Percentiles rank a stretch among this genome's conserved stretches.
phyloP scores from a whole-genome alignment of 2,888 invertebrate genomes.

The Seira ritae region DNA sequence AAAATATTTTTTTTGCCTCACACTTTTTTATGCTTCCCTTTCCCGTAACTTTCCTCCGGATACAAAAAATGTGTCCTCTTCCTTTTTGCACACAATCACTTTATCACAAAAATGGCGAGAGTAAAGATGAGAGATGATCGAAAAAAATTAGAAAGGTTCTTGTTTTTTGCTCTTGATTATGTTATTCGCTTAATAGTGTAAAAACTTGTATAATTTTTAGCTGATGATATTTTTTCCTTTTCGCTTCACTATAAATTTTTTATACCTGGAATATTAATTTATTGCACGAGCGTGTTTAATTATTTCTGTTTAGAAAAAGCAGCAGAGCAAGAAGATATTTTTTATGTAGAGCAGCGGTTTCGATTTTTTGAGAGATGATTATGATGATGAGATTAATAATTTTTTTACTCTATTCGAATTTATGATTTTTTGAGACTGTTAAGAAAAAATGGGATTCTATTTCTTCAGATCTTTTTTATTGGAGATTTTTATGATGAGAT shows the following conservation, averaged over 20 bases:
- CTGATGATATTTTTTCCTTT: slow-evolving; percentile 27
- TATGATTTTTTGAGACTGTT: neutral
- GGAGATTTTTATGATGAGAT: slow-evolving; percentile 24
- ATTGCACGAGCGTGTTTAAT: slow-evolving; percentile 53
- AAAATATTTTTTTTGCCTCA: too few relatives aligned
- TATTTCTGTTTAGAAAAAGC: slow-evolving; percentile 46
- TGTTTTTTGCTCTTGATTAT: slow-evolving; percentile 31
- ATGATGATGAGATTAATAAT: slow-evolving; percentile 51
- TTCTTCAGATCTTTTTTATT: neutral
- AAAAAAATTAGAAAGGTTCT: slow-evolving; percentile 5
- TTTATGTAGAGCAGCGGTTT: slow-evolving; percentile 54
- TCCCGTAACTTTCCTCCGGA: too few relatives aligned
- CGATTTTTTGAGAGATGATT: slow-evolving; percentile 49
- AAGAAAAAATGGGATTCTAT: neutral
- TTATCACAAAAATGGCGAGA: slow-evolving; percentile 39
- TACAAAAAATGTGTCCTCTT: slow-evolving; percentile 9
- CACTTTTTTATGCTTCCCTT: neutral
- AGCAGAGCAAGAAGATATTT: slow-evolving; percentile 54
- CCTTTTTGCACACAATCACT: slow-evolving; percentile 36
- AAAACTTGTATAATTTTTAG: slow-evolving; percentile 20
- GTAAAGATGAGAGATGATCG: slow-evolving; percentile 17
- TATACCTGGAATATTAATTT: slow-evolving; percentile 26
- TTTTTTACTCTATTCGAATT: neutral
- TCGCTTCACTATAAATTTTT: neutral
- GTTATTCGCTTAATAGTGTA: neutral